Conservation (phyloP, 2,888 invertebrate species). For the Acrocyrtus sp. region DNA sequence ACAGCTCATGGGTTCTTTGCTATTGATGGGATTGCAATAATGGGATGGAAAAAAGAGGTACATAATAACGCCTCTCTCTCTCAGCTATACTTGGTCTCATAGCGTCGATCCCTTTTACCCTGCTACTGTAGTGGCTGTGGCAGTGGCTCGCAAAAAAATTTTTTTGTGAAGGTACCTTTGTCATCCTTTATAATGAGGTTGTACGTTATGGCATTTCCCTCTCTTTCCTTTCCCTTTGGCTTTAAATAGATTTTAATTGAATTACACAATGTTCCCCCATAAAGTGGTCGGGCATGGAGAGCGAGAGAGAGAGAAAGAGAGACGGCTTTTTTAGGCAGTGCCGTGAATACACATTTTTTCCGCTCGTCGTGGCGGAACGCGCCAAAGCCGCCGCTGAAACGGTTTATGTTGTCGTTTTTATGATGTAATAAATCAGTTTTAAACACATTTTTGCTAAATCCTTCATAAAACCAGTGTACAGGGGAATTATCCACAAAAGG, state of each 20-base stretch:
- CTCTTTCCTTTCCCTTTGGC: neutral
- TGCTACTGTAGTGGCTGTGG: too few species aligned
- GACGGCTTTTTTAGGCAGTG: too few species aligned
- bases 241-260: conserved; percentile 40
- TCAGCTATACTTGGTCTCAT: neutral
- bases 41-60: too few species aligned
- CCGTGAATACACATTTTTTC: neutral
- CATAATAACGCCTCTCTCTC: too few species aligned
- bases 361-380: neutral
- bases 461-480: neutral
- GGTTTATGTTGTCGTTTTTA: conserved; percentile 15
- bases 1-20: too few species aligned
- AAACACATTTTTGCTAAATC: conserved; percentile 15
- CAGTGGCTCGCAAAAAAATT: too few species aligned
- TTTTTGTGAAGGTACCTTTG: neutral
- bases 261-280: conserved; percentile 18
- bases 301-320: too few species aligned
- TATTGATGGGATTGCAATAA: neutral
- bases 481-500: neutral
- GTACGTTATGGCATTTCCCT: neutral
- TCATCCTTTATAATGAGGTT: neutral
- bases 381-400: neutral
- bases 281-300: conserved; percentile 7
- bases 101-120: too few species aligned
- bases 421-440: conserved; percentile 39